Base-by-base conservation (phyloP, 1,140 invertebrate genomes). In the Lordiphosa clarofinis region DNA sequence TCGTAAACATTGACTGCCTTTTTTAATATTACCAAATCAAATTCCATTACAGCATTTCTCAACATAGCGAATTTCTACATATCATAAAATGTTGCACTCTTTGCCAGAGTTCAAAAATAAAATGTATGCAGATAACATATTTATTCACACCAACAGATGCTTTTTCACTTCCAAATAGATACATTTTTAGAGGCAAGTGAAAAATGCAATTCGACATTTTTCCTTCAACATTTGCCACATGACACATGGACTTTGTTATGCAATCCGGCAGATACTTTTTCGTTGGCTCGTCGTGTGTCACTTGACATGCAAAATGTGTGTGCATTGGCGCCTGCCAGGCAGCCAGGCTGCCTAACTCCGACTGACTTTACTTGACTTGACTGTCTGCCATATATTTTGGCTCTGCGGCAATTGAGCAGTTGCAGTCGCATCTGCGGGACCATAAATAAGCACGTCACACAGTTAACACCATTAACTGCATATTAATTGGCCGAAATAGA, bases 401-500 rank as follows among this genome's bases (percentile, higher is more conserved):
- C 72, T 44, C 56, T 79, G 56, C 54, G 73, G 73, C 62, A 62
- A 73, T 78, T 72, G 71, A 70, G 67, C 56, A 55, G 42, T 76
- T 78, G 75, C 63, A 66, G 71, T 71, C 56, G 72, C 76, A 76
- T 81, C 78, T 82, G 55, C 65, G 55, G 40, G 72, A 42, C 76
- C 61, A 76, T 82, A 82, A 82, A 82, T 82, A 82, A 82, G 50
- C 78, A 48, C 56, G 76, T 82, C 76, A 72, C 74, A 64, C 63
- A 71, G 72, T 73, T 84, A 84, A 82, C 76, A 73, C 68, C 78
- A 82, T 82, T 82, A 82, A 76, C 72, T 75, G 76, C 76, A 82
- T 82, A 82, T 82, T 82, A 82, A 82, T 82, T 82, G 78, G 73
- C 78, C 76, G 76, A 84, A 82, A 82, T 82, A 73, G 78, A 72